Conservation (phyloP, 1,140 invertebrate genomes). For the Drosophila nigrodunni region DNA sequence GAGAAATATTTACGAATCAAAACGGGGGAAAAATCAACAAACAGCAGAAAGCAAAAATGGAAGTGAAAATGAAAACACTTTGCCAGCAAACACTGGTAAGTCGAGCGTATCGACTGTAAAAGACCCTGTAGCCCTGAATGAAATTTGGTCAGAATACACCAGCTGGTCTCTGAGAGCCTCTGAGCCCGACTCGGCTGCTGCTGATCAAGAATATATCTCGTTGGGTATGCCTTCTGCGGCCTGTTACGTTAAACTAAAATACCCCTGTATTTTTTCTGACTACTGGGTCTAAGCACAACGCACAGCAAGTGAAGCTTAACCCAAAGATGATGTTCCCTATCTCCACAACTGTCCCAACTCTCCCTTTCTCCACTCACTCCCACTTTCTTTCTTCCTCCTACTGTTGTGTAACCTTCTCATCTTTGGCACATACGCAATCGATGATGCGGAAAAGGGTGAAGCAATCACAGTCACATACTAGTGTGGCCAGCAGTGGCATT, state of each 20-base stretch:
- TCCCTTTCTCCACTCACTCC: background rate
- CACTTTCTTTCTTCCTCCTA: background rate
- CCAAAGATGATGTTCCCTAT: conserved; percentile 35
- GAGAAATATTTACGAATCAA: conserved; percentile 13
- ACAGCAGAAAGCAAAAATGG: background rate
- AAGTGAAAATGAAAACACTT: conserved; percentile 46
- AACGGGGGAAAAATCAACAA: background rate
- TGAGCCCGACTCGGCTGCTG: too few relatives aligned
- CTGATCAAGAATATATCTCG: too few relatives aligned
- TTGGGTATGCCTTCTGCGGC: too few relatives aligned
- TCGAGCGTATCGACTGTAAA: too few relatives aligned
- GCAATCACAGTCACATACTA: conserved; percentile 36
- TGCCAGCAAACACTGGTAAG: conserved; percentile 29
- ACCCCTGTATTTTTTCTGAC: too few relatives aligned
- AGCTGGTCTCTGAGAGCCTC: too few relatives aligned
- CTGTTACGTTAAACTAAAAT: too few relatives aligned
- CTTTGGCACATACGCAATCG: conserved; percentile 32
- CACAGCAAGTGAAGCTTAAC: conserved; percentile 24
- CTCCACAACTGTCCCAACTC: too few relatives aligned
- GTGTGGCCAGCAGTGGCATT: conserved; percentile 4
- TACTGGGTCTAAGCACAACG: background rate
- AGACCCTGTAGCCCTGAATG: too few relatives aligned
- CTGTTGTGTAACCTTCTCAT: background rate
- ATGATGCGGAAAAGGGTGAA: conserved; percentile 74
- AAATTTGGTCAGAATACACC: too few relatives aligned